Percentiles rank a stretch among this genome's conserved stretches.
These are phyloP conservation scores for Trachelus iudaicus DNA, from an alignment of 2,888 invertebrate genomes.

Conservation along the genomic window DNA sequence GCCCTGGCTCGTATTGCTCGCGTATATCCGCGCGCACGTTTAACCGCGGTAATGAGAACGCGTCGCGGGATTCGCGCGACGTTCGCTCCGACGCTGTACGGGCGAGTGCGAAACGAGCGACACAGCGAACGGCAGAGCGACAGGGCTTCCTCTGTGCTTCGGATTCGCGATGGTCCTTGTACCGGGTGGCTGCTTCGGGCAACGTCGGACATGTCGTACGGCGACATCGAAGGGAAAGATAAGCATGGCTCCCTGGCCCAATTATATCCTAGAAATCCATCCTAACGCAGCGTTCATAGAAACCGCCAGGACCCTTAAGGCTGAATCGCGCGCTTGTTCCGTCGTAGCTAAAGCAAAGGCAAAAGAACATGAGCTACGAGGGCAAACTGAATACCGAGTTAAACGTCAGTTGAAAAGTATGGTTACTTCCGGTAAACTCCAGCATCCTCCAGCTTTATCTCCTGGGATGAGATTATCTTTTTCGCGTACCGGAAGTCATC, in stretches of 20 bases:
- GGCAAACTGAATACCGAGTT: neutral
- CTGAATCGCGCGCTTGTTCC: neutral
- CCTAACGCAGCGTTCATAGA: neutral
- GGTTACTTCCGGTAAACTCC: no score
- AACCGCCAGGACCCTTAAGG: neutral
- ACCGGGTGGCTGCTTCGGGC: slow-evolving; percentile 15
- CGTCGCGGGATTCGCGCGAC: neutral
- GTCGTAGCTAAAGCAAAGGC: neutral
- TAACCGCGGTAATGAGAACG: slow-evolving; percentile 1
- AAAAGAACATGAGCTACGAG: neutral
- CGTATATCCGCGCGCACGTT: neutral
- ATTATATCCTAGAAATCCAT: neutral
- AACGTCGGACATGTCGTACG: neutral
- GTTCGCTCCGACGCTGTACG: neutral
- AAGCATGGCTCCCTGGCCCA: neutral
- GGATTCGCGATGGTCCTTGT: neutral
- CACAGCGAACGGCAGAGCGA: neutral
- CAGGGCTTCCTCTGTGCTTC: neutral
- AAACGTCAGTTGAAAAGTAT: neutral
- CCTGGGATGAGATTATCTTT: neutral
- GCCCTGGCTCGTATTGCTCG: neutral
- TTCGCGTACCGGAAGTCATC: neutral
- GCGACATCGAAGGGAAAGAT: no score
- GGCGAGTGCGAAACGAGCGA: neutral
- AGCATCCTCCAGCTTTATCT: neutral